Base-by-base conservation (phyloP, 2,113 vertebrate genomes). In the Scomber scombrus region DNA sequence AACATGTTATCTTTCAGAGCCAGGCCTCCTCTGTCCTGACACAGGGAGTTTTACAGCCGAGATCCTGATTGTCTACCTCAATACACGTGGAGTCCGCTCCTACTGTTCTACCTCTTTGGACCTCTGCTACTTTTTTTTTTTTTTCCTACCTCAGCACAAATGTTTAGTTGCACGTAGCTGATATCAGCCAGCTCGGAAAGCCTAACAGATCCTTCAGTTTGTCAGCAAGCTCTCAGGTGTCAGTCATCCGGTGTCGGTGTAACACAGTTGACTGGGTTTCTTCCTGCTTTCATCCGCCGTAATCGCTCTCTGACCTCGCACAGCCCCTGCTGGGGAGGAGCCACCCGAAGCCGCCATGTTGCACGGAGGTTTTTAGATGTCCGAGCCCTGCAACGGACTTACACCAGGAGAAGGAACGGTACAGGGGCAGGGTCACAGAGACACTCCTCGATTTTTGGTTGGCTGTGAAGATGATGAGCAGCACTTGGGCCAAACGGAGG, bases 391-490 rank as follows among this genome's bases (percentile, higher is more conserved):
- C 16, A 21, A 14, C 87, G 91, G 86, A 73, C 55, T 45, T n/a
- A 50, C 19, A 78, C 14, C 19, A 34, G 61, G 91, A 89, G 91
- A 87, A 51, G 60, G 6, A 10, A 29, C 18, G 19, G 65, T 45
- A 50, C 61, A 10, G 56, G 57, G 64, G 90, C 91, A 92, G 86
- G 90, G 78, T 70, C 80, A 87, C 69, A 85, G 45, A 74, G 85
- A 90, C 51, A 47, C 92, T 71, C 94, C 96, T 89, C 93, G 86
- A 75, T 97, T 97, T 90, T 94, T 97, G 87, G 91, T 97, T 0
- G 96, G 95, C 83, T 93, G 93, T 89, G 95, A 96, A 61, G 89
- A 93, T 92, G 96, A 96, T 83, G 96, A 96, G 81, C 43, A 29
- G 9, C 90, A 93, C 88, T 90, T 93, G 75, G 92, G 89, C 80